These are phyloP conservation scores for Dascillus cervinus DNA, from an alignment of 2,888 invertebrate species.

Conservation along the genomic window DNA sequence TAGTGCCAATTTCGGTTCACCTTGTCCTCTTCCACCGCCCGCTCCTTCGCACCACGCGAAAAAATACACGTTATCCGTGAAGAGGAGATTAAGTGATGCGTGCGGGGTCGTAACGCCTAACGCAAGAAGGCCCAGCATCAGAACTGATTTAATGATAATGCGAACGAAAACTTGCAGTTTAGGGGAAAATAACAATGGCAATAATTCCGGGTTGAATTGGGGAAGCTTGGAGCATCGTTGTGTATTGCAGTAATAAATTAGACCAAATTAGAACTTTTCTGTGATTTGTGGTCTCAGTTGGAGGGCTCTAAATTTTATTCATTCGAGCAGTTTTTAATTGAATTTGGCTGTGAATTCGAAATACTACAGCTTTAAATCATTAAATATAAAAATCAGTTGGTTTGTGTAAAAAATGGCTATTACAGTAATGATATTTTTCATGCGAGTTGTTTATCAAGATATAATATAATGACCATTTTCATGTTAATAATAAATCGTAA, in stretches of 20 bases:
- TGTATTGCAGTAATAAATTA: conserved; percentile 27
- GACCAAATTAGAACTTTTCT: no score
- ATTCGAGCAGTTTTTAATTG: no score
- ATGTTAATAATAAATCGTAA: no score
- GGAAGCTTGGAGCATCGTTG: conserved; percentile 30
- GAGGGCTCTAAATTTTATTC: no score
- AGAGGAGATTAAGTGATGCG: conserved; percentile 75
- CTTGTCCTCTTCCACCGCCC: conserved; percentile 65
- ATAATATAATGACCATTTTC: no score
- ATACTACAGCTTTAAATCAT: no score
- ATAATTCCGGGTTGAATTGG: conserved; percentile 29
- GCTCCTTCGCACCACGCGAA: conserved; percentile 57
- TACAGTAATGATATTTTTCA: no score
- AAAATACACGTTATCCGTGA: conserved; percentile 73
- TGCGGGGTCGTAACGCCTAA: conserved; percentile 86
- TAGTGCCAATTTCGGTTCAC: conserved; percentile 66
- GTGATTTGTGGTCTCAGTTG: no score
- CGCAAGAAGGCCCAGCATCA: conserved; percentile 76
- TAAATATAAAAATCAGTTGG: no score
- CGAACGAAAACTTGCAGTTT: conserved; percentile 72
- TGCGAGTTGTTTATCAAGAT: no score
- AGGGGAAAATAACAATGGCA: conserved; percentile 53
- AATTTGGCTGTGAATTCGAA: no score
- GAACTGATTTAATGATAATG: conserved; percentile 84
- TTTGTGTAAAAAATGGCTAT: no score